Evolutionary conservation across 1,140 invertebrate genomes (phyloP), one percentile per base, ranked within the genome.

Genomic region (Anastrepha obliqua): DNA sequence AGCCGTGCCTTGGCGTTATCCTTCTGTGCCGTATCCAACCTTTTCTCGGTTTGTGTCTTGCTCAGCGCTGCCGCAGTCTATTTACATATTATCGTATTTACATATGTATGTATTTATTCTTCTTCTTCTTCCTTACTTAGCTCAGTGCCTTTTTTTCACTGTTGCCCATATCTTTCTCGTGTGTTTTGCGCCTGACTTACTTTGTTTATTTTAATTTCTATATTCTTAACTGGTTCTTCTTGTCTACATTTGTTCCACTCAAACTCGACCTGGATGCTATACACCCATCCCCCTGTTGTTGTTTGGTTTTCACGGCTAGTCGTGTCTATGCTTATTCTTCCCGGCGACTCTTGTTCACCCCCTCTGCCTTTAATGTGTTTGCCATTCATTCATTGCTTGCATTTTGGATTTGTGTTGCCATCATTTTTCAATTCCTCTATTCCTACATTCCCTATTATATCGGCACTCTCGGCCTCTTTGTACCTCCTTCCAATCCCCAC

Each of bases 161-260:
- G 67, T 6, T 74, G 4, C 11, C 42, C 3, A 47, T 17, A 74
- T 74, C 7, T 47, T 17, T 47, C 67, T 74, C 67, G 39, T 74
- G 67, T 44, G 42, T 47, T 44, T 74, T 74, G 39, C 67, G 67
- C 74, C 64, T 67, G 44, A 11, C 47, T 58, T 51, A 17, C 44
- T 81, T 81, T 81, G 74, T 55, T 81, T 81, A 81, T 81, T 81
- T 81, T 47, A 20, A 58, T 81, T 81, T 81, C 47, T n/a, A 81
- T 47, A 55, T 81, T 58, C n/a, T 58, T 55, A 81, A 81, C 74
- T 81, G 51, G 47, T 81, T 81, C 7, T 29, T 42, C 51, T 9
- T 55, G 44, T 20, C 47, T 81, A 62, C 60, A 17, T 15, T 20
- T 78, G n/a, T 4, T 55, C 13, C 29, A 74, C 67, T 44, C 13